Conservation (phyloP, 2,113 vertebrate species). For the Hepsetus odoe region DNA sequence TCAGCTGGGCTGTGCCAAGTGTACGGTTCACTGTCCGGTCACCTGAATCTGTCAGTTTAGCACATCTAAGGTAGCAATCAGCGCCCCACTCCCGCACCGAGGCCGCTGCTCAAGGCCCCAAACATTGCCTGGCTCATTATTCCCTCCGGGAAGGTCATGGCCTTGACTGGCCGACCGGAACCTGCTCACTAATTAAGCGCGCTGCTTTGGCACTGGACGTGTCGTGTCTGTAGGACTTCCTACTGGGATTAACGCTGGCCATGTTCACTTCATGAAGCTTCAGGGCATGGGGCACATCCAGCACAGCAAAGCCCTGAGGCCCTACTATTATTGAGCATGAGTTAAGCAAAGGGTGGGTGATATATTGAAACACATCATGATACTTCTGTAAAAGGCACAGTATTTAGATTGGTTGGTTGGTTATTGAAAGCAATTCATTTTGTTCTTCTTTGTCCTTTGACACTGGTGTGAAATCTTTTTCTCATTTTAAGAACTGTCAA, state of each 20-base stretch:
- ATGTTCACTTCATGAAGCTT: conserved; percentile 58
- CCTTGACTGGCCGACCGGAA: conserved; percentile 71
- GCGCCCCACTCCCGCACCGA: conserved; percentile 60
- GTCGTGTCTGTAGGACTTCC: conserved; percentile 68
- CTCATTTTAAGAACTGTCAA: no score
- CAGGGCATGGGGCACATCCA: conserved; percentile 25
- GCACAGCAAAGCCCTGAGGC: conserved; percentile 12
- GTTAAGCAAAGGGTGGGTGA: background rate
- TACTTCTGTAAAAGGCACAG: no score
- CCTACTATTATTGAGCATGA: background rate
- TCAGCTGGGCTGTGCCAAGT: conserved; percentile 65
- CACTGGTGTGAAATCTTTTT: no score
- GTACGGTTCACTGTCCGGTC: conserved; percentile 74
- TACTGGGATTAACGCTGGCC: conserved; percentile 65
- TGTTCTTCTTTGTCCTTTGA: no score
- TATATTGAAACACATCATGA: background rate
- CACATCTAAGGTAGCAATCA: conserved; percentile 64
- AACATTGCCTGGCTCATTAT: conserved; percentile 76
- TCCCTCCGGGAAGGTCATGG: conserved; percentile 68
- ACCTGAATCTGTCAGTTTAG: conserved; percentile 71
- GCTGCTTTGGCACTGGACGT: conserved; percentile 73
- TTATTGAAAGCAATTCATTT: no score
- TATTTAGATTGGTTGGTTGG: no score
- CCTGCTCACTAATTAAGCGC: conserved; percentile 73
- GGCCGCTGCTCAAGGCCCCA: conserved; percentile 64